phyloP scores from a whole-genome alignment of 2,797 vertebrate species.

The Hydrolagus colliei region DNA sequence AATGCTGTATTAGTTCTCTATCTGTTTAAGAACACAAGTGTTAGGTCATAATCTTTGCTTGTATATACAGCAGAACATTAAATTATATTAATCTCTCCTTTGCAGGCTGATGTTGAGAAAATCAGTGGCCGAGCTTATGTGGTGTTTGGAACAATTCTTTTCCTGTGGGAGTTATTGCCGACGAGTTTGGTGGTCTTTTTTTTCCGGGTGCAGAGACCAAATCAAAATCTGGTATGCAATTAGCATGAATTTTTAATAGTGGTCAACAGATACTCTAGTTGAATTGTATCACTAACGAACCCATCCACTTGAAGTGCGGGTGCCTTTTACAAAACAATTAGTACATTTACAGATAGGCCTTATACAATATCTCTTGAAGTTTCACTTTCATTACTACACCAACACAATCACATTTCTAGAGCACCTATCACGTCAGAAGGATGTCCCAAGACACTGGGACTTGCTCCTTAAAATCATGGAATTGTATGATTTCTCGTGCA shows the following conservation, averaged over 20 bases:
- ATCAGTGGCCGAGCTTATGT: slow-evolving; percentile 75
- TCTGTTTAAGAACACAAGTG: too few species aligned
- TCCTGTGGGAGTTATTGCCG: slow-evolving; percentile 90
- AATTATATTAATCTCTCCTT: slow-evolving; percentile 26
- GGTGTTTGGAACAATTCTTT: slow-evolving; percentile 81
- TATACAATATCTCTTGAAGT: too few species aligned
- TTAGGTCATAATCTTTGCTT: too few species aligned
- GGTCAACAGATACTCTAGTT: not conserved
- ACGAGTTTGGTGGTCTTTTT: slow-evolving; percentile 81
- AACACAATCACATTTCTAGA: too few species aligned
- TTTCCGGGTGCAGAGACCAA: slow-evolving; percentile 82
- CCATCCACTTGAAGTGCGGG: not conserved
- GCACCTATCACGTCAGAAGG: too few species aligned
- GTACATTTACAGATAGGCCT: not conserved
- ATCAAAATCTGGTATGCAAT: slow-evolving; percentile 79
- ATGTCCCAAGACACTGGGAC: too few species aligned
- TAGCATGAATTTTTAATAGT: not conserved
- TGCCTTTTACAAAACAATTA: not conserved
- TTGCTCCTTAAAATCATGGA: too few species aligned
- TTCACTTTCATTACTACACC: too few species aligned
- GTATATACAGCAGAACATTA: not conserved
- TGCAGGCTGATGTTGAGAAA: slow-evolving; percentile 62
- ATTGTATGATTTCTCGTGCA: too few species aligned
- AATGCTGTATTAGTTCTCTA: too few species aligned
- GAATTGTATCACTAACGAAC: not conserved